Base-by-base conservation (phyloP, 2,113 vertebrate species). In the Neogobius melanostomus region DNA sequence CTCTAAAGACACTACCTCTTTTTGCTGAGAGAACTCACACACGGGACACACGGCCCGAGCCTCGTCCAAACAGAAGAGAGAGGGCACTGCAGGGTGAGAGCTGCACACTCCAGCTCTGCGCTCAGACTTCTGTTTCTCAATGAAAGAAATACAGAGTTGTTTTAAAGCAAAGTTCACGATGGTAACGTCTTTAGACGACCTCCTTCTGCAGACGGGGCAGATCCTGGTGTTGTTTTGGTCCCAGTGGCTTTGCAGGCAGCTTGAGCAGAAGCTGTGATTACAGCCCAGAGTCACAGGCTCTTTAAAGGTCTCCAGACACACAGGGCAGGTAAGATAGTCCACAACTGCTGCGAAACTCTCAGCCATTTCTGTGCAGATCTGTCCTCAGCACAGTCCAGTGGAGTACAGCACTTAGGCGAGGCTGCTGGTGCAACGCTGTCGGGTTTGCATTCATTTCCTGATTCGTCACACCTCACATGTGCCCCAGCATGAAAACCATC, bases 251-350 rank as follows among this genome's bases (percentile, higher is more conserved):
- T 62, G 6, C 17, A 77, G 57, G 10, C 69, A 77, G 54, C 17
- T 46, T 15, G 21, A 62, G 53, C 75, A 76, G 64, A 76, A 76
- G 15, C 56, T 71, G 76, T 72, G 69, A 42, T 36, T 8, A 45
- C 69, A 71, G 60, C 69, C 11, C 69, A 71, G 69, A 79, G 71
- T 62, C 9, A 80, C 64, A 45, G 81, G 81, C 66, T 83, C 82
- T 60, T 47, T 84, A 67, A 81, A 81, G 0, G 69, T 76, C 48
- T 75, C 72, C 60, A 69, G 70, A 73, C 82, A 84, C 54, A 78
- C 65, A 1, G 64, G 57, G 49, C 80, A 82, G 17, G 6, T 78
- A 61, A 78, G 46, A 21, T 1, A 82, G 28, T 14, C 28, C 62
- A 72, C 9, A 11, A 82, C 0, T n/a, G 60, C 3, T 60, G 21